These are phyloP conservation scores for Muscina levida DNA, from an alignment of 2,888 invertebrate genomes.

Conservation along the genomic window DNA sequence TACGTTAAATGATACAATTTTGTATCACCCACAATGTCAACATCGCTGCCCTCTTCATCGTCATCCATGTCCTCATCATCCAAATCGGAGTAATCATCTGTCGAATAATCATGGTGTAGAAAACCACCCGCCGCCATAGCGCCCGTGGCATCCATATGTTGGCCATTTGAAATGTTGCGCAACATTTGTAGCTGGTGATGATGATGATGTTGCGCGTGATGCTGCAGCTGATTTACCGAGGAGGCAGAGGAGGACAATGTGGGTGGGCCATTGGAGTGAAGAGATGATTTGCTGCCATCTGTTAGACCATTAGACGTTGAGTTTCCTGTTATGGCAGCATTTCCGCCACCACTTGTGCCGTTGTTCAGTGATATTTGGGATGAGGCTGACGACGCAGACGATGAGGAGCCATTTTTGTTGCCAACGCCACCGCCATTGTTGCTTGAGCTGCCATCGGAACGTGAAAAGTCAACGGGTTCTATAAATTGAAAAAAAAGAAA, in stretches of 20 bases:
- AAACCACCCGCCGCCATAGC: conserved; percentile 56
- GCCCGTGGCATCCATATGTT: conserved; percentile 61
- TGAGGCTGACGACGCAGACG: conserved; percentile 49
- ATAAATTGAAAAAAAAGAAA: conserved; percentile 56
- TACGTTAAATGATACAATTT: conserved; percentile 78
- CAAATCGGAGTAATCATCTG: conserved; percentile 78
- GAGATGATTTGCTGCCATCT: conserved; percentile 43
- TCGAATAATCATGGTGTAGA: conserved; percentile 75
- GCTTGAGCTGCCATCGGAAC: conserved; percentile 72
- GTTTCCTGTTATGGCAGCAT: conserved; percentile 57
- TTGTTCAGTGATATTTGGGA: conserved; percentile 70
- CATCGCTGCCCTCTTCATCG: conserved; percentile 79
- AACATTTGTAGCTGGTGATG: conserved; percentile 71
- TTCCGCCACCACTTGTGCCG: conserved; percentile 67
- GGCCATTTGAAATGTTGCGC: conserved; percentile 70
- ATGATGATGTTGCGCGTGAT: conserved; percentile 51
- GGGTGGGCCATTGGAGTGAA: conserved; percentile 11
- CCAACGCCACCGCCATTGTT: conserved; percentile 56
- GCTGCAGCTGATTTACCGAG: conserved; percentile 46
- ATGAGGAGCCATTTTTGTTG: conserved; percentile 59
- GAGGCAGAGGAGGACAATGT: conserved; percentile 7
- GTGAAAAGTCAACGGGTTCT: conserved; percentile 80
- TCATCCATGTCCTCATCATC: conserved; percentile 74
- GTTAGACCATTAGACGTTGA: conserved; percentile 22
- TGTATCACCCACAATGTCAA: conserved; percentile 79